Percentiles rank a stretch among this genome's conserved stretches.
phyloP scores from a whole-genome alignment of 2,113 vertebrate species.

The Myrmophylax atrothorax region DNA sequence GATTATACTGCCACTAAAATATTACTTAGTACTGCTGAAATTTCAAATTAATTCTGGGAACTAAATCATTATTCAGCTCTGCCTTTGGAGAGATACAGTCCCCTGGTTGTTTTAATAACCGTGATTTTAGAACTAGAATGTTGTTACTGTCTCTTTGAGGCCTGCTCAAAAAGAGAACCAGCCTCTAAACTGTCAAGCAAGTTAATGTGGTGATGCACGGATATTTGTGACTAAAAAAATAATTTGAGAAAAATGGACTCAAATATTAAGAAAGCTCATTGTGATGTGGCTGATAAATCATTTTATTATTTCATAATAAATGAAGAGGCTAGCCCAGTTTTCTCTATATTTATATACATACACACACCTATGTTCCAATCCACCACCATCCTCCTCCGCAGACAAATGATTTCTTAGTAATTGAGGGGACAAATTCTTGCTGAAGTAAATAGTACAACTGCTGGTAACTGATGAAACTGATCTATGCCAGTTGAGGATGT shows the following conservation, averaged over 20 bases:
- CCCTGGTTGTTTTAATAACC: conserved; percentile 18
- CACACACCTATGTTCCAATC: background rate
- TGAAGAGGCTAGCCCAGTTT: background rate
- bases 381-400: background rate
- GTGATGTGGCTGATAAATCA: background rate
- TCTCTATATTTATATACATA: background rate
- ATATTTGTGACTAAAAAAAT: background rate
- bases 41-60: conserved; percentile 56
- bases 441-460: background rate
- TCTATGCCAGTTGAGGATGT: background rate
- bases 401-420: background rate
- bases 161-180: background rate
- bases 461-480: background rate
- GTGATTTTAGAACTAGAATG: conserved; percentile 1
- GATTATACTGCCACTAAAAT: conserved; percentile 52
- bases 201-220: background rate
- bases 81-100: conserved; percentile 20
- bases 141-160: conserved; percentile 6
- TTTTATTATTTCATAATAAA: background rate
- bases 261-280: background rate
- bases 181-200: conserved; percentile 9
- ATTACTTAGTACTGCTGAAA: conserved; percentile 49
- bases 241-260: background rate
- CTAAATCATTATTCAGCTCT: conserved; percentile 40
- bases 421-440: background rate